phyloP scores from a whole-genome alignment of 2,888 invertebrate species.

The Andrena camellia region DNA sequence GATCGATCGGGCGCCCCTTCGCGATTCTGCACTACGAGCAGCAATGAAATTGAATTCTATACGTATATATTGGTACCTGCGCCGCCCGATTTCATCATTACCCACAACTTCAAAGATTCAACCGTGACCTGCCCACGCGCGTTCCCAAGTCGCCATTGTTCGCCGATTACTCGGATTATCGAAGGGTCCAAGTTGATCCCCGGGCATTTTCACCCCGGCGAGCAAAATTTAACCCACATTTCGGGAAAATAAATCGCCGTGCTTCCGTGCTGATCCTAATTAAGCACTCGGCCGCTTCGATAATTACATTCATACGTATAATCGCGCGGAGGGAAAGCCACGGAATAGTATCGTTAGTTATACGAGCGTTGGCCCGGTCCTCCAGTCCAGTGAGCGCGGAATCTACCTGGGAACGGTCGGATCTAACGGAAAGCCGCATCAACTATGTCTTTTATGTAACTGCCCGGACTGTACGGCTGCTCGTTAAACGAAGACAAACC shows the following conservation, averaged over 20 bases:
- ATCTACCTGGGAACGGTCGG: slow-evolving; percentile 11
- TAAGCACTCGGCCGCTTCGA: slow-evolving; percentile 32
- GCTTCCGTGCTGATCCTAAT: slow-evolving; percentile 43
- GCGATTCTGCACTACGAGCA: neutral
- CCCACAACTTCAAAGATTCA: slow-evolving; percentile 6
- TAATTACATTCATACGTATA: slow-evolving; percentile 35
- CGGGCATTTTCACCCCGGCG: slow-evolving; percentile 1
- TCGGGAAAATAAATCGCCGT: neutral
- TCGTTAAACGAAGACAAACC: slow-evolving; percentile 68
- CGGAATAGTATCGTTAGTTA: slow-evolving; percentile 30
- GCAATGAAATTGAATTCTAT: neutral
- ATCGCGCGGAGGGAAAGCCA: slow-evolving; percentile 18
- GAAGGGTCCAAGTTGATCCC: slow-evolving; percentile 7
- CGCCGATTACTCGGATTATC: neutral
- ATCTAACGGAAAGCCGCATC: slow-evolving; percentile 42
- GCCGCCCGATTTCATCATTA: neutral
- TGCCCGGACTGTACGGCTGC: slow-evolving; percentile 15
- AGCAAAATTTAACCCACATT: slow-evolving; percentile 30
- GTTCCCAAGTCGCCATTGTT: neutral
- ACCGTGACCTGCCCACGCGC: neutral
- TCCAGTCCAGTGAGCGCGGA: slow-evolving; percentile 18
- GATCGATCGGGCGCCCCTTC: neutral
- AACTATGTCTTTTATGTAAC: slow-evolving; percentile 39
- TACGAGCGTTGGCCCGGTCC: slow-evolving; percentile 22
- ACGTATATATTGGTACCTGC: neutral